Evolutionary conservation across 2,888 invertebrate species (phyloP), one percentile per base, ranked within the genome.

Genomic region (Lobophora halterata): DNA sequence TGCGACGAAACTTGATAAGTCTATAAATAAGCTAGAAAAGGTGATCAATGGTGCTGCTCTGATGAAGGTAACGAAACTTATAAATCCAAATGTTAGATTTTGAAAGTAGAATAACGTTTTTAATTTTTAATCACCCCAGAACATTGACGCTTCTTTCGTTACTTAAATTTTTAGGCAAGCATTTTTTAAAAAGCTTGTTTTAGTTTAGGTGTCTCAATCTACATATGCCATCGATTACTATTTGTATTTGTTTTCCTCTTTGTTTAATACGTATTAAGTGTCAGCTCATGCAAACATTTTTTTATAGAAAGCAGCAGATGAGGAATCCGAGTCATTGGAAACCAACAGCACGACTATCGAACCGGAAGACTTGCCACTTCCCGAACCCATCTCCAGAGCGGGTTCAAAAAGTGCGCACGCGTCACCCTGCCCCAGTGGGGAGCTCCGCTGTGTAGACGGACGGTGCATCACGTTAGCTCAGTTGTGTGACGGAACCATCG

Each of bases 391-490:
- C 7, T 35, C 11, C 1, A 31, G 5, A 14, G 28, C 21, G 1
- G 48, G 45, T 0, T 58, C 62, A 2, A 46, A 55, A 2, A 74
- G 73, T 5, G 77, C 82, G 5, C 87, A 86, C 53, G 67, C 74
- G 1, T 88, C 89, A 0, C 87, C 89, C 0, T 90, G 81, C 60
- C 90, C 86, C 1, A 77, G 71, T 32, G 87, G 88, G 0, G 90
- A 91, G 53, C 68, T 91, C 29, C 86, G 91, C 35, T 92, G 91
- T 54, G 89, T 91, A 2, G 91, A 91, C 59, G 91, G 91, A 11
- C 80, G 89, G 42, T 92, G 91, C 64, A 91, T 92, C 52, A 90
- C 90, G 0, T 79, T 91, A 8, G 79, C 88, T 4, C 91, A 91
- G 52, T 83, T 91, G 14, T 92, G 91, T 58, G 91, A 92, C 60